Conservation (phyloP, 2,888 invertebrate species). For the Ariolimax columbianus region DNA sequence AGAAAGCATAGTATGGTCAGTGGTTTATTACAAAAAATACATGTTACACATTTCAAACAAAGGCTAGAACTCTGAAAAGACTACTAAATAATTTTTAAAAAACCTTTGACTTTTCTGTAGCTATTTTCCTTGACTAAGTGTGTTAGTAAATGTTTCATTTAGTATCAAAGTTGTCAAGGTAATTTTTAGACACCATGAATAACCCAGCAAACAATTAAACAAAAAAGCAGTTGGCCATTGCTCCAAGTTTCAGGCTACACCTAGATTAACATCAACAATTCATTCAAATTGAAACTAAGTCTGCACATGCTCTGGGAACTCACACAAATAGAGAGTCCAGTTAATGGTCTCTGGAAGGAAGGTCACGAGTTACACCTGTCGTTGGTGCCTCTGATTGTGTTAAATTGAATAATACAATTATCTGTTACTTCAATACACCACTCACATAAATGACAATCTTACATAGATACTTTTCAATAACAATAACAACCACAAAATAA, state of each 20-base stretch:
- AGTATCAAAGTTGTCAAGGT: too few species aligned
- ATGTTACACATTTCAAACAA: too few species aligned
- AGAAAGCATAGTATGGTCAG: too few species aligned
- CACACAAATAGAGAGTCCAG: background rate
- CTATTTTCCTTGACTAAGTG: too few species aligned
- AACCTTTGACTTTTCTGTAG: too few species aligned
- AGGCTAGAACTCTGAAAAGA: too few species aligned
- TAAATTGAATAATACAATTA: background rate
- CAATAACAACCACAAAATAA: background rate
- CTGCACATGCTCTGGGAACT: background rate
- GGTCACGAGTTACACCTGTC: background rate
- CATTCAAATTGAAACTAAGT: background rate
- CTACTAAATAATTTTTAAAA: too few species aligned
- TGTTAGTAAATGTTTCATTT: too few species aligned
- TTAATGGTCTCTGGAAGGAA: background rate
- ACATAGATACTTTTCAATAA: background rate
- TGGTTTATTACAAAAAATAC: too few species aligned
- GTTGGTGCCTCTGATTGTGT: background rate
- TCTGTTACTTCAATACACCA: too few species aligned
- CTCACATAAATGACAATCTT: background rate
- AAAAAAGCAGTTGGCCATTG: background rate
- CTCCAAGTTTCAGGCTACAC: background rate
- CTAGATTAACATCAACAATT: background rate
- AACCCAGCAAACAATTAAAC: background rate
- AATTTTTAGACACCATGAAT: too few species aligned